Percentiles rank a stretch among this genome's conserved stretches.
phyloP scores from a whole-genome alignment of 2,113 vertebrate species.

The Pelecanus crispus region DNA sequence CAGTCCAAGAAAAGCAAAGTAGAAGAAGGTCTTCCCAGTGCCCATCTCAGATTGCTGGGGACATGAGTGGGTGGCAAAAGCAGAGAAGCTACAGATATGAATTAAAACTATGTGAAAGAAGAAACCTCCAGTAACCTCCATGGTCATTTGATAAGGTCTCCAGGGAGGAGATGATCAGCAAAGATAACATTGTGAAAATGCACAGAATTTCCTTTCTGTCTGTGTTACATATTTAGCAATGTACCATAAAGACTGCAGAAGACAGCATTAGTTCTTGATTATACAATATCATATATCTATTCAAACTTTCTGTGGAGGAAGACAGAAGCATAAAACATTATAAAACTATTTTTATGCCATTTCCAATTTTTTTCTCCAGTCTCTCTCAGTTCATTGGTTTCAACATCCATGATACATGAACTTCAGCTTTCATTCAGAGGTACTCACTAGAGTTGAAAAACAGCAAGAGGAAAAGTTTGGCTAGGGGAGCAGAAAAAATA shows the following conservation, averaged over 20 bases:
- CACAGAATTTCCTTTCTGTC: not conserved
- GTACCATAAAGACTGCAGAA: not conserved
- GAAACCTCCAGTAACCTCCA: not conserved
- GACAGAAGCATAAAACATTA: not conserved
- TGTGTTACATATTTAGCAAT: slow-evolving; percentile 13
- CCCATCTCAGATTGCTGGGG: not conserved
- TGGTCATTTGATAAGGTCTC: not conserved
- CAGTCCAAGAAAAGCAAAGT: slow-evolving; percentile 5
- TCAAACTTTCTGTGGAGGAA: not conserved
- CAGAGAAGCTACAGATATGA: not conserved
- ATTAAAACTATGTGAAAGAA: not conserved
- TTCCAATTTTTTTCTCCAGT: not conserved
- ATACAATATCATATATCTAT: not conserved
- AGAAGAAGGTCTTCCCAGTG: not conserved
- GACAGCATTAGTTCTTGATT: slow-evolving; percentile 29
- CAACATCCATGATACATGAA: not conserved
- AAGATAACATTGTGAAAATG: not conserved
- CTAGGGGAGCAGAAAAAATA: not conserved
- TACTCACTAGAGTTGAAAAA: not conserved
- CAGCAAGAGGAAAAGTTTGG: not conserved
- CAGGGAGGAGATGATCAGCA: not conserved
- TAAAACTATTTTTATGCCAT: slow-evolving; percentile 5
- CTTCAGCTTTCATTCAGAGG: not conserved
- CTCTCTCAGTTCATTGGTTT: not conserved
- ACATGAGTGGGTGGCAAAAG: not conserved